Conservation (phyloP, 2,113 vertebrate species). For the Oxygymnocypris stewartii region DNA sequence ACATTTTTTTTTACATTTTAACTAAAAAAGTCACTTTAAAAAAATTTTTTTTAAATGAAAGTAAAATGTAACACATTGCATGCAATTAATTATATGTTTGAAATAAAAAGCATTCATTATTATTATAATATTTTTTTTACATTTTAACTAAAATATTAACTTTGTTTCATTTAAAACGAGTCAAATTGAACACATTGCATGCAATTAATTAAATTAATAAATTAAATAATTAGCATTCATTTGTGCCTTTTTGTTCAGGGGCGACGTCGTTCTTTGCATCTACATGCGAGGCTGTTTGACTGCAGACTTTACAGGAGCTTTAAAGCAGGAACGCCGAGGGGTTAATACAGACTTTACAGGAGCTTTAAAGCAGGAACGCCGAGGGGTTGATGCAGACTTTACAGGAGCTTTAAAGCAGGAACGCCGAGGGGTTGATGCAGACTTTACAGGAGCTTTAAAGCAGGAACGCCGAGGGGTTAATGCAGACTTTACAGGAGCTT, state of each 20-base stretch:
- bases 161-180: too few relatives aligned
- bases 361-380: background rate
- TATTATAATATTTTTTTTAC: too few relatives aligned
- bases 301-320: background rate
- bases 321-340: background rate
- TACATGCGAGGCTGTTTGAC: background rate
- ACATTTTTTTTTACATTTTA: too few relatives aligned
- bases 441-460: background rate
- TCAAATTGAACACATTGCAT: background rate
- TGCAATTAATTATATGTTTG: too few relatives aligned
- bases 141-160: too few relatives aligned
- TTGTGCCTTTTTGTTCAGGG: background rate
- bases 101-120: too few relatives aligned
- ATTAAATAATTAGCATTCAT: too few relatives aligned
- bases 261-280: slow-evolving; percentile 1
- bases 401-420: background rate
- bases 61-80: too few relatives aligned
- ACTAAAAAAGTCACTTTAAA: too few relatives aligned
- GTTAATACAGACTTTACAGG: background rate
- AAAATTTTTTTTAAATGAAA: too few relatives aligned
- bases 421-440: background rate
- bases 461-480: background rate
- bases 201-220: background rate
- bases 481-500: background rate
- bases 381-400: background rate